A percentile compares a stretch with the other conserved stretches of the same genome.
These are phyloP conservation scores for Lutraria rhynchaena DNA, from an alignment of 1,140 invertebrate genomes.

Conservation along the genomic window DNA sequence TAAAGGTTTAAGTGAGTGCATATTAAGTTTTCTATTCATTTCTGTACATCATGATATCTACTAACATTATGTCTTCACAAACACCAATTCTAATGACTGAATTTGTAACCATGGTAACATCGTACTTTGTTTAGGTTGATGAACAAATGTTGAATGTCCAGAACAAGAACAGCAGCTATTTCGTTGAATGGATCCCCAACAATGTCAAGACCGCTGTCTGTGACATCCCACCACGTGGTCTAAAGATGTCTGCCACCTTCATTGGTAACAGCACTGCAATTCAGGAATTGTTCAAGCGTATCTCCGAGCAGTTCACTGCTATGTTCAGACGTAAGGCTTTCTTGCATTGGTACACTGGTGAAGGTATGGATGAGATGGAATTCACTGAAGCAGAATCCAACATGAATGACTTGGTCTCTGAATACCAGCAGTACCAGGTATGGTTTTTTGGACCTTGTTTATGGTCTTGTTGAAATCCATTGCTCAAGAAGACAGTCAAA, in stretches of 20 bases:
- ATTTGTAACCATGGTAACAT: too few species aligned
- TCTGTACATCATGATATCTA: too few species aligned
- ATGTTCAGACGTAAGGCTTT: slow-evolving; percentile 92
- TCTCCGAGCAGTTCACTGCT: slow-evolving; percentile 86
- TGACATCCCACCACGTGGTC: slow-evolving; percentile 84
- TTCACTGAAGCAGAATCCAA: slow-evolving; percentile 90
- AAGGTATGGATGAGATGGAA: slow-evolving; percentile 92
- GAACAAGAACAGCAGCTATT: slow-evolving; percentile 87
- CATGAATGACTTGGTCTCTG: slow-evolving; percentile 94
- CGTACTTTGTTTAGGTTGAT: too few species aligned
- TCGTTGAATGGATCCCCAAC: slow-evolving; percentile 97
- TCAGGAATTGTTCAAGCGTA: slow-evolving; percentile 90
- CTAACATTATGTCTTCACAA: too few species aligned
- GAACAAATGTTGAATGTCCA: too few species aligned
- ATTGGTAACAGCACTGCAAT: slow-evolving; percentile 87
- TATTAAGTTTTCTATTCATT: too few species aligned
- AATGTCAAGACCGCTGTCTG: slow-evolving; percentile 86
- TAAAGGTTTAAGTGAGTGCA: too few species aligned
- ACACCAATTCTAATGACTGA: too few species aligned
- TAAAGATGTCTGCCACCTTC: slow-evolving; percentile 84
- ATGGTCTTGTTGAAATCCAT: too few species aligned
- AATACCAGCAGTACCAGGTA: slow-evolving; percentile 86
- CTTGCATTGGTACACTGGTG: slow-evolving; percentile 91
- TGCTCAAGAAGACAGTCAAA: too few species aligned
- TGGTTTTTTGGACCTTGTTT: too few species aligned